Percentiles rank a stretch among this genome's conserved stretches.
Conservation (phyloP, 2,113 vertebrate species). For the Dipodomys ordii region DNA sequence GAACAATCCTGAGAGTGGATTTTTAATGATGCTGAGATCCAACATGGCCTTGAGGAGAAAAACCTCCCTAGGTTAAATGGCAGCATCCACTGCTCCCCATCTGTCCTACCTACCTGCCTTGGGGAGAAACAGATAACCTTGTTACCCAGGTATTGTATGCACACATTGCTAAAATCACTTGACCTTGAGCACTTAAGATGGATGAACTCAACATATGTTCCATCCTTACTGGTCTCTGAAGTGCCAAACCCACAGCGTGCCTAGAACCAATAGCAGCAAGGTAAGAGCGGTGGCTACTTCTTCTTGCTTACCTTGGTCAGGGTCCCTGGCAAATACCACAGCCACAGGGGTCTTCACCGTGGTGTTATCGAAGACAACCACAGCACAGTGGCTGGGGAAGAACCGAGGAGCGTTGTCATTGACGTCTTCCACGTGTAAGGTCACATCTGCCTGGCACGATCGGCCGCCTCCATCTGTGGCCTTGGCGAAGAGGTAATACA, state of each 20-base stretch:
- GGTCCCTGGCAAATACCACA: constrained; percentile 94
- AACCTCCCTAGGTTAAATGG: background rate
- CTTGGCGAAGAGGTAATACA: constrained; percentile 92
- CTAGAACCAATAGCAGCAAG: too few species aligned
- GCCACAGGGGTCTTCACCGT: constrained; percentile 94
- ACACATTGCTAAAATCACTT: background rate
- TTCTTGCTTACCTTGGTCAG: constrained; percentile 92
- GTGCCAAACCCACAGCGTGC: background rate
- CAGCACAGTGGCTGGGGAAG: constrained; percentile 92
- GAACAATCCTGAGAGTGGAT: background rate
- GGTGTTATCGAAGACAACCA: constrained; percentile 97
- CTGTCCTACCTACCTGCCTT: too few species aligned
- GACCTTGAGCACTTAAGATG: background rate
- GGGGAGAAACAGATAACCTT: background rate
- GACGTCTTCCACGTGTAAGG: constrained; percentile 90
- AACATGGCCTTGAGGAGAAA: background rate
- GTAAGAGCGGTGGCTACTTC: background rate
- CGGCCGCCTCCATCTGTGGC: constrained; percentile 95
- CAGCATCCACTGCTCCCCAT: too few species aligned
- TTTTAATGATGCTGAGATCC: too few species aligned
- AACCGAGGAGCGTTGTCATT: constrained; percentile 96
- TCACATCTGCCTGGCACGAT: constrained; percentile 94
- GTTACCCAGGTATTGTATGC: too few species aligned
- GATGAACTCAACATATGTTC: too few species aligned
- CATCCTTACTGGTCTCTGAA: background rate